phyloP scores from a whole-genome alignment of 2,888 invertebrate species.

The Lasioglossum malachurum region DNA sequence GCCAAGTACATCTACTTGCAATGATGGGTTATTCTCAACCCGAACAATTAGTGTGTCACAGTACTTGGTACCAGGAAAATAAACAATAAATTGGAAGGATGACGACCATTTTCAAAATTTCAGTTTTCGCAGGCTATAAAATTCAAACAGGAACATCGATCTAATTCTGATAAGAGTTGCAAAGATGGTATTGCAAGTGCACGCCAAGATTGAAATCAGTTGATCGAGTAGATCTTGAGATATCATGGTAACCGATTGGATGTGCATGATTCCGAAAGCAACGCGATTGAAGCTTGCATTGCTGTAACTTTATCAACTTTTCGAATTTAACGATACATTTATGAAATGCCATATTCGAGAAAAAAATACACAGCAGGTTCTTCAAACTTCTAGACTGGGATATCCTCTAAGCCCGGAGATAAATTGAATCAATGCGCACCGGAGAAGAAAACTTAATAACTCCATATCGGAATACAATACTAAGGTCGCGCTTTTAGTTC shows the following conservation, averaged over 20 bases:
- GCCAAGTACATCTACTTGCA: background rate
- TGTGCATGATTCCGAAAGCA: background rate
- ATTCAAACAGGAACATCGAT: no score
- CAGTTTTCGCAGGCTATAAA: no score
- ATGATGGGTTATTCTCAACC: background rate
- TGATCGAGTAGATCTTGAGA: background rate
- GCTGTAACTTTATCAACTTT: background rate
- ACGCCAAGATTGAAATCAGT: background rate
- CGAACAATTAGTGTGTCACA: no score
- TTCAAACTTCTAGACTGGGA: background rate
- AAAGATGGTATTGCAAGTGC: background rate
- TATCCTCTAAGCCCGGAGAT: background rate
- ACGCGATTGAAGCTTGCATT: background rate
- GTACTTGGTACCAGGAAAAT: background rate
- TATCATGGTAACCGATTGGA: background rate
- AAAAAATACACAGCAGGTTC: background rate
- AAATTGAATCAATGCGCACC: background rate
- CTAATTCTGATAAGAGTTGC: background rate
- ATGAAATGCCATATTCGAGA: background rate
- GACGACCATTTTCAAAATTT: background rate
- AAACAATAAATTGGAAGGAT: background rate
- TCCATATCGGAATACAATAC: constrained; percentile 16
- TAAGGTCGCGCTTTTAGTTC: background rate
- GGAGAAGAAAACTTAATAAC: background rate
- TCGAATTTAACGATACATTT: background rate